phyloP scores from a whole-genome alignment of 2,797 vertebrate species.

The Myoxocephalus aenaeus region DNA sequence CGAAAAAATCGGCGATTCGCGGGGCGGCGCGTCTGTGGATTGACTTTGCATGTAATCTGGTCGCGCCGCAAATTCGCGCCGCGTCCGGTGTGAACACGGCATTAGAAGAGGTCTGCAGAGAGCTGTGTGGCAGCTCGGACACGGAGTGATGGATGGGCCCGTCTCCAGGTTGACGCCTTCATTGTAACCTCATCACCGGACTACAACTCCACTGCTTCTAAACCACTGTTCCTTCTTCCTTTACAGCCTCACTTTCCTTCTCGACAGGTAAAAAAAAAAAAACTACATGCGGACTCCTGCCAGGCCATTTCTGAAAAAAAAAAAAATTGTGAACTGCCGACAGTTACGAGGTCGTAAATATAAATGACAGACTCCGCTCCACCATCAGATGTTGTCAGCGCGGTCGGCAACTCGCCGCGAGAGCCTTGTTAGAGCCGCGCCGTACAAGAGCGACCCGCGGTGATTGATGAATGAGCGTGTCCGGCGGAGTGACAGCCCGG shows the following conservation, averaged over 20 bases:
- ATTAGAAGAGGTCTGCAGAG: not conserved
- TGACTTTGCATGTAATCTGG: too few relatives aligned
- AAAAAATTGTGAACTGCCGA: not conserved
- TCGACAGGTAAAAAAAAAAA: not conserved
- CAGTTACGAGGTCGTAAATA: not conserved
- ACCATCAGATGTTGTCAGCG: not conserved
- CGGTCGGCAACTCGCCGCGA: not conserved
- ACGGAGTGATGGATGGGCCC: constrained; percentile 47
- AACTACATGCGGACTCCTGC: not conserved
- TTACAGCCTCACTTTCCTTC: not conserved
- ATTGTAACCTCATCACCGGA: constrained; percentile 18
- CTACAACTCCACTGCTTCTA: not conserved
- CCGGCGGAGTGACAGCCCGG: constrained; percentile 27
- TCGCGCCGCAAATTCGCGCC: too few relatives aligned
- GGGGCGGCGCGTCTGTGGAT: too few relatives aligned
- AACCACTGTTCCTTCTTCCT: not conserved
- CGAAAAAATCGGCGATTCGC: too few relatives aligned
- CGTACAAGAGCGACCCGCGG: constrained; percentile 4
- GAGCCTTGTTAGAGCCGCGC: constrained; percentile 7
- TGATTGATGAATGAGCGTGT: constrained; percentile 47
- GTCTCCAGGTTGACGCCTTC: constrained; percentile 23
- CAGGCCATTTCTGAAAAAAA: constrained; percentile 6
- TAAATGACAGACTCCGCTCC: not conserved
- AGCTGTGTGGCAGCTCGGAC: not conserved
- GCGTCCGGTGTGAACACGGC: too few relatives aligned